Evolutionary conservation across 2,113 vertebrate species (phyloP), one percentile per base, ranked within the genome.

Genomic region (Pyrgilauda ruficollis): DNA sequence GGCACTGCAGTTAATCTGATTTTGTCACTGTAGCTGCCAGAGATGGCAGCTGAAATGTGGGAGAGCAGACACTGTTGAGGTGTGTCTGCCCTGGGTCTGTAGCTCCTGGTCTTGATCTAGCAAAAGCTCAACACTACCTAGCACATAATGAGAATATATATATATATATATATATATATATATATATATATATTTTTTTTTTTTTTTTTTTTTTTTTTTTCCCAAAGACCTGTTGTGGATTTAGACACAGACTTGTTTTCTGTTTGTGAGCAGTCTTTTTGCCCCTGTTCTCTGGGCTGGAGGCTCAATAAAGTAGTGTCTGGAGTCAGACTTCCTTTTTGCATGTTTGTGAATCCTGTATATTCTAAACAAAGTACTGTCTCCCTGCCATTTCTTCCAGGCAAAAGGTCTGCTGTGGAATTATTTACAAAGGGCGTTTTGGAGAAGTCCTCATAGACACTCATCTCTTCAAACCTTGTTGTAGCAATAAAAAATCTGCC

Each of bases 371-470:
- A 44, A 90, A 41, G 13, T 35, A 22, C 24, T 62, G 8, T 88
- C 39, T 95, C 24, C 35, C 30, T 47, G 10, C 59, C 37, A 15
- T 87, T 78, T 61, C 24, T 84, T 97, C 46, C 58, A 99, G 99
- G 97, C 99, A 99, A 97, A 99, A 99, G 61, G 98, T 99, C 67
- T 99, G 99, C 97, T 99, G 99, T 95, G 99, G 99, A 85, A 99
- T 99, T 85, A 99, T 99, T 97, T 99, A 99, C 95, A 99, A 99
- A 97, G 99, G 99, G 26, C 99, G 99, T 47, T 99, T 99, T 59
- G 99, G 99, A 46, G 99, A 99, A 97, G 99, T 99, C 84, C 98
- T 99, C 85, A 99, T 99, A 21, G 99, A 99, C 97, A 99, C 99
- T 46, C 99, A 99, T 87, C 98, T 99, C 73, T 99, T 99, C 98